These are phyloP conservation scores for Holothuria leucospilota DNA, from an alignment of 53 echinoderm and acorn worm genomes.

Conservation along the genomic window DNA sequence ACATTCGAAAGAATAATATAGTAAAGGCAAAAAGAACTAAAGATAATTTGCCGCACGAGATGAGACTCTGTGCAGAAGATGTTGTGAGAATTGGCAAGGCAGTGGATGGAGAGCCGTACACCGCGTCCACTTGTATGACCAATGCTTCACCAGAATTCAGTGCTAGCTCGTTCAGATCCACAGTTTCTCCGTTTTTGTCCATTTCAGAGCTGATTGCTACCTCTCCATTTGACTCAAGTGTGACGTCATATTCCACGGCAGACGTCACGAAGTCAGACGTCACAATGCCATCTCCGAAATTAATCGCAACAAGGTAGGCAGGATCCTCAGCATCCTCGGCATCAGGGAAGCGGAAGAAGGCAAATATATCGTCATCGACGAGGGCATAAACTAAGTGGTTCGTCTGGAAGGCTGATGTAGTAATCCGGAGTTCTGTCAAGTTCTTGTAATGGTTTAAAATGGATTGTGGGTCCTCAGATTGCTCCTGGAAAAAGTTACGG, in stretches of 20 bases:
- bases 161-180: slow-evolving; percentile 49
- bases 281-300: slow-evolving; percentile 68
- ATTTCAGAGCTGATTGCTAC: slow-evolving; percentile 70
- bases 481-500: slow-evolving; percentile 36
- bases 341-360: slow-evolving; percentile 75
- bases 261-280: slow-evolving; percentile 55
- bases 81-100: neutral
- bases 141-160: slow-evolving; percentile 76
- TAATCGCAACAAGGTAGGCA: slow-evolving; percentile 79
- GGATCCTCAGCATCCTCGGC: slow-evolving; percentile 33
- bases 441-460: slow-evolving; percentile 72
- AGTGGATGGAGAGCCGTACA: neutral
- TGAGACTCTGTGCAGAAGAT: neutral
- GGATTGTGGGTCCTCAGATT: slow-evolving; percentile 60
- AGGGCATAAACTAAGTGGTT: slow-evolving; percentile 69
- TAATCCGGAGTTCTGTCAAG: slow-evolving; percentile 63
- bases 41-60: too few relatives aligned
- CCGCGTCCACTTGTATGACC: slow-evolving; percentile 56
- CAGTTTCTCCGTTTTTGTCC: slow-evolving; percentile 67
- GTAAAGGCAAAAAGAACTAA: too few relatives aligned
- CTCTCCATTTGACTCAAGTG: neutral
- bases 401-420: slow-evolving; percentile 72
- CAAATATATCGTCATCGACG: slow-evolving; percentile 70
- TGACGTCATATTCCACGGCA: slow-evolving; percentile 39
- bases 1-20: too few relatives aligned